Conservation (phyloP, 1,140 invertebrate genomes). For the Lanistes nyassanus region DNA sequence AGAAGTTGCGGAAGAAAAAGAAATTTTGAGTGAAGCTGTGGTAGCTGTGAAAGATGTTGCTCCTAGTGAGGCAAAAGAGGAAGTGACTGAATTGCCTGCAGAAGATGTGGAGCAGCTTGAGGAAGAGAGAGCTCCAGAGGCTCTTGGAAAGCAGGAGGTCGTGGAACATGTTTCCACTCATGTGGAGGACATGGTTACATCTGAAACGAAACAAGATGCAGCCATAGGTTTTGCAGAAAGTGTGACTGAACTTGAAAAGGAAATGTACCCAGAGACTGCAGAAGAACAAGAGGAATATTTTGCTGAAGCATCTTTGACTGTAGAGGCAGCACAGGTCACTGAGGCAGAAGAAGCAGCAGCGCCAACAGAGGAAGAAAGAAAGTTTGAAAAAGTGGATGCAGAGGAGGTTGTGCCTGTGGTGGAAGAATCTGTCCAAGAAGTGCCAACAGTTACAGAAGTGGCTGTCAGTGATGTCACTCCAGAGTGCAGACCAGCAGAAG, state of each 20-base stretch:
- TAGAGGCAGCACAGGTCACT: constrained; percentile 24
- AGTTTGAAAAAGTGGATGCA: background rate
- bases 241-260: constrained; percentile 7
- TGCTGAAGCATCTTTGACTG: constrained; percentile 24
- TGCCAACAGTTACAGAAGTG: background rate
- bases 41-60: background rate
- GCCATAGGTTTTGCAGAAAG: background rate
- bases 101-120: constrained; percentile 17
- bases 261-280: constrained; percentile 8
- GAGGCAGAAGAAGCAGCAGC: constrained; percentile 8
- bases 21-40: background rate
- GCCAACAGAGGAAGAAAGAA: background rate
- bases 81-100: background rate
- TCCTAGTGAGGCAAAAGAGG: background rate
- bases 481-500: background rate
- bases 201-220: constrained; percentile 12
- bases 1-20: background rate
- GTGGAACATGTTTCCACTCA: constrained; percentile 20
- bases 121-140: constrained; percentile 24
- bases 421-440: background rate
- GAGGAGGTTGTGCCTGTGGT: background rate
- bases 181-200: constrained; percentile 3
- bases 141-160: constrained; percentile 28
- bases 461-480: constrained; percentile 4
- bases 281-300: constrained; percentile 13